Evolutionary conservation across 30 jellyfish, hydroid and myxozoan species (phyloP).

Genomic region (Hydra vulgaris): DNA sequence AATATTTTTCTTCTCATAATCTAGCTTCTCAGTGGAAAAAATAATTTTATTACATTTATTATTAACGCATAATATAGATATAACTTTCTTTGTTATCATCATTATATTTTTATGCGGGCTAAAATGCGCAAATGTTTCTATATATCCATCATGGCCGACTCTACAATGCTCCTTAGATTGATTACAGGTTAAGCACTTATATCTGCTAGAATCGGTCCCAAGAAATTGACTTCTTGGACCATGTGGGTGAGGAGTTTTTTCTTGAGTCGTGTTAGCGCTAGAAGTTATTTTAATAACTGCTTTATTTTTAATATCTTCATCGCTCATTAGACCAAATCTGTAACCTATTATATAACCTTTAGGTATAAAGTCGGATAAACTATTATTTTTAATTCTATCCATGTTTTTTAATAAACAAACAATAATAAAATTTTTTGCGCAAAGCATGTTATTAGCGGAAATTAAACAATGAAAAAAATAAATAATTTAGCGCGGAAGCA

Average conservation of each 20-base stretch:
- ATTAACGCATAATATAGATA: not conserved
- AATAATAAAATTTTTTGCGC: not conserved
- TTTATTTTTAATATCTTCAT: not conserved
- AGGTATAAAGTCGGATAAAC: not conserved
- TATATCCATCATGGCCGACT: not conserved
- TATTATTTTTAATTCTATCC: not conserved
- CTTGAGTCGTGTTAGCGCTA: not conserved
- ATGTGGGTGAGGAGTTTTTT: not conserved
- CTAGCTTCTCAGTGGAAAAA: not conserved
- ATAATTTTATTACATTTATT: not conserved
- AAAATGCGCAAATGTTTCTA: not conserved
- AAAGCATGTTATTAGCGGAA: not conserved
- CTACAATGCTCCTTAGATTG: not conserved
- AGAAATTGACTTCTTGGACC: not conserved
- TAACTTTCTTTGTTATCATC: not conserved
- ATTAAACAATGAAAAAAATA: too few relatives aligned
- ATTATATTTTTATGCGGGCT: not conserved
- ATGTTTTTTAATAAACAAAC: not conserved
- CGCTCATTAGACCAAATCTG: not conserved
- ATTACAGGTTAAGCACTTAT: not conserved
- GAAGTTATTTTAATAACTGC: not conserved
- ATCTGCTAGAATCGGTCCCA: not conserved
- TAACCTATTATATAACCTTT: not conserved
- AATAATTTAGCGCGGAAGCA: too few relatives aligned
- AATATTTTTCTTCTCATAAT: not conserved